Percentiles rank a stretch among this genome's conserved stretches.
These are phyloP conservation scores for Rhombomys opimus DNA, from an alignment of 2,113 vertebrate species.

Conservation along the genomic window DNA sequence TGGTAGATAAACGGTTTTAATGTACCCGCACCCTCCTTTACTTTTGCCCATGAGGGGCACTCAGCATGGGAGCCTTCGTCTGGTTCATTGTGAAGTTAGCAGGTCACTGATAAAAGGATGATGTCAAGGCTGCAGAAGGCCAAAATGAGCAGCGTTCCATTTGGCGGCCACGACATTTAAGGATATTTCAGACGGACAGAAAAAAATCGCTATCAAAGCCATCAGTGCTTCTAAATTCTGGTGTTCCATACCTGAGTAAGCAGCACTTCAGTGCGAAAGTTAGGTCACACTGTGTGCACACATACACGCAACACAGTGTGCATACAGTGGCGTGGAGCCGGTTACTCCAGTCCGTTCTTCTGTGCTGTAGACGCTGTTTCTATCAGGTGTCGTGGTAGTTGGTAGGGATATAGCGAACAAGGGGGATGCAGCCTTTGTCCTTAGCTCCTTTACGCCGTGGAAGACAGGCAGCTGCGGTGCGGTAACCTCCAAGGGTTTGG, in stretches of 20 bases:
- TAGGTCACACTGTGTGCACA: not conserved
- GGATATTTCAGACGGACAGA: conserved; percentile 65
- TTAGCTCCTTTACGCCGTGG: not conserved
- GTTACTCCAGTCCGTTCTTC: not conserved
- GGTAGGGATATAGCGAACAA: not conserved
- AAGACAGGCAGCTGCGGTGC: not conserved
- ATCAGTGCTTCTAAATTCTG: conserved; percentile 62
- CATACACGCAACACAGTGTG: rapidly evolving
- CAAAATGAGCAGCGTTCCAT: conserved; percentile 52
- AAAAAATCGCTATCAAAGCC: conserved; percentile 66
- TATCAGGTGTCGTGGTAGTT: not conserved
- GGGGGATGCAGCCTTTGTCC: not conserved
- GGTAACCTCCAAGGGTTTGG: not conserved
- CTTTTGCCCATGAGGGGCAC: conserved; percentile 49
- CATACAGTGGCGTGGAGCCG: too few species aligned
- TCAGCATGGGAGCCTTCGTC: conserved; percentile 17
- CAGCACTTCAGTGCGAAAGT: not conserved
- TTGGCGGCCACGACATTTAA: conserved; percentile 70
- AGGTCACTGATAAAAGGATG: conserved; percentile 76
- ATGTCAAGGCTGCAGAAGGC: conserved; percentile 59
- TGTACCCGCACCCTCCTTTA: conserved; percentile 38
- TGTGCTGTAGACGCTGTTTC: rapidly evolving
- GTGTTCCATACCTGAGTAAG: not conserved
- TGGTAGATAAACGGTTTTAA: conserved; percentile 68
- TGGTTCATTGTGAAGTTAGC: conserved; percentile 61